Evolutionary conservation across 2,797 vertebrate species (phyloP), one percentile per base, ranked within the genome.

Genomic region (Onychomys arenicola): DNA sequence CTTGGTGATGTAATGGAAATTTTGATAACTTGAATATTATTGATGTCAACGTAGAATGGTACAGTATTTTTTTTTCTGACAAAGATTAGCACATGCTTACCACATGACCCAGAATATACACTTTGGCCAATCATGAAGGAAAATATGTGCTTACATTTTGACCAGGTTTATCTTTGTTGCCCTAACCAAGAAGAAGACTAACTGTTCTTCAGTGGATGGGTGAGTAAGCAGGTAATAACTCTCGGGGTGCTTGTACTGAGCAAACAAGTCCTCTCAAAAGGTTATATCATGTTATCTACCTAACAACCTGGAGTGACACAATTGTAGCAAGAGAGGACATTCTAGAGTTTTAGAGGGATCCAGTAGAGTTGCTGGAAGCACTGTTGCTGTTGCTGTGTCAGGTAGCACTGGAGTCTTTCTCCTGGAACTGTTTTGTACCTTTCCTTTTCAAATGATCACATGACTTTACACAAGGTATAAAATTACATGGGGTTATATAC

Each of bases 121-220:
- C 1, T 59, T 76, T 87, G 37, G 46, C 16, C 17, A 69, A 69
- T 96, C 40, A 83, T 0, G 85, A 6, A 63, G 32, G 67, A 94
- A 96, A 94, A 95, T 67, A n/a, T n/a, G 40, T 82, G n/a, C 71
- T 59, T 23, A 80, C 4, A 83, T 43, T 89, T 89, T 46, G 49
- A 90, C 43, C 9, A 96, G 13, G 7, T 87, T 83, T 89, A 57
- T 67, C 78, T 78, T 96, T 82, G 85, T 76, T 87, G 40, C 25
- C 12, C 3, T 11, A 83, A 75, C 37, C 8, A 67, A 40, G 37
- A 96, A 57, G 65, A 86, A 95, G 73, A 46, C n/a, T 40, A 87
- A 87, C 59, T 83, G 63, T 21, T 52, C 34, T 76, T 93, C 34
- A 59, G 3, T 61, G 14, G 17, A 61, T 69, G 52, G 92, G 83